Conservation (phyloP, 2,797 vertebrate genomes). For the Florisuga fusca region DNA sequence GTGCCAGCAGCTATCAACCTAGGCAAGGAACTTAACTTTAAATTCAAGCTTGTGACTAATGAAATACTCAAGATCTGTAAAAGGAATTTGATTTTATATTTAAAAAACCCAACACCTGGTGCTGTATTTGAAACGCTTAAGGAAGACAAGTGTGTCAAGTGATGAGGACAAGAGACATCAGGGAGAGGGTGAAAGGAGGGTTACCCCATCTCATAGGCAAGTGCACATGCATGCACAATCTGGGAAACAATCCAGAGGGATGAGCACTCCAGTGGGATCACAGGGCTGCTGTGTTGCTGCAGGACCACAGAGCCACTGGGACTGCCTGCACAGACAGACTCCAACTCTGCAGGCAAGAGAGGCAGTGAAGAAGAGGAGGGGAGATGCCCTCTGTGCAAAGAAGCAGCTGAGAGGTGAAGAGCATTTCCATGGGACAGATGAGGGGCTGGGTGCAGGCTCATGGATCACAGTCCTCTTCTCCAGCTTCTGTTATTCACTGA, state of each 20-base stretch:
- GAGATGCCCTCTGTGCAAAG: background rate
- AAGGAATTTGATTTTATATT: background rate
- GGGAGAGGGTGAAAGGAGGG: background rate
- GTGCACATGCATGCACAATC: accelerated
- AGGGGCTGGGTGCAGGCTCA: accelerated
- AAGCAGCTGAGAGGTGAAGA: background rate
- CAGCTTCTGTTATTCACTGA: background rate
- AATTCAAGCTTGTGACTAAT: background rate
- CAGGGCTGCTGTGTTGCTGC: accelerated
- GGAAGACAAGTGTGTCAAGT: background rate
- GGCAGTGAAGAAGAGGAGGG: background rate
- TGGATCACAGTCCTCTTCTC: background rate
- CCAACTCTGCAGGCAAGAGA: background rate
- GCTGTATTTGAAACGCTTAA: background rate
- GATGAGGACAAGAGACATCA: background rate
- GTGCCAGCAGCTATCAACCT: background rate
- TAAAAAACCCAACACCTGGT: background rate
- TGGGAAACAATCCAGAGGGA: background rate
- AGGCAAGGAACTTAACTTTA: background rate
- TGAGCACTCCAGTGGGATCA: background rate
- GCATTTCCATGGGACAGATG: background rate
- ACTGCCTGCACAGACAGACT: accelerated
- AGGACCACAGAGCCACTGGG: background rate
- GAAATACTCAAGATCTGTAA: background rate
- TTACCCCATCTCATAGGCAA: background rate